Base-by-base conservation (phyloP, 2,888 invertebrate species). In the Eumacrocentrus americanus region DNA sequence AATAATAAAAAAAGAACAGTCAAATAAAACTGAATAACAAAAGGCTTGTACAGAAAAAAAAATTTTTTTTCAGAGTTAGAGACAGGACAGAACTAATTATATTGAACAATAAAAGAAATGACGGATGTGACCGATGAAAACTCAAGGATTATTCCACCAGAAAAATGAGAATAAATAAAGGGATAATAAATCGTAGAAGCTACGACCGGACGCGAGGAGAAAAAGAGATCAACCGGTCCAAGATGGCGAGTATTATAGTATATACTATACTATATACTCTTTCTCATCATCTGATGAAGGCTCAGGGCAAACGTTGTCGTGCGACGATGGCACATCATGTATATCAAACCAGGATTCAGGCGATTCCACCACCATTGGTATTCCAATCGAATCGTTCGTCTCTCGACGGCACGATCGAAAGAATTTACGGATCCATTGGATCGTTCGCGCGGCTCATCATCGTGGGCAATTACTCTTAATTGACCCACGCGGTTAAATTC, bases 391-490 rank as follows among this genome's bases (percentile, higher is more conserved):
- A 67, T 66, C 69, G 69, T 57, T 48, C 60, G 57, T 25, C 58
- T 67, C 61, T 38, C 63, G 60, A 62, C 52, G 46, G 58, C 61
- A 62, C 62, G 62, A 63, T 55, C 37, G 52, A 62, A 63, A 62
- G 68, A 68, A 72, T 70, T 70, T 66, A 65, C 67, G 65, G 62
- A 68, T 68, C 66, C 63, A 65, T 64, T 61, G 34, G 64, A 62
- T 63, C 63, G 62, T 55, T 66, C 64, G 62, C 60, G 59, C 57
- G 61, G 62, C 55, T 58, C 37, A 52, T 29, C 20, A 47, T 60
- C 58, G 42, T 48, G 61, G 59, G 70, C 67, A 72, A 73, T 73
- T 69, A 66, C 68, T 59, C 62, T 69, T 71, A 72, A 74, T 73
- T 71, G 68, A 74, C 66, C 68, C 52, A 58, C 58, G 57, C 65